Base-by-base conservation (phyloP, 1,140 invertebrate genomes). In the Diorhabda elongata region DNA sequence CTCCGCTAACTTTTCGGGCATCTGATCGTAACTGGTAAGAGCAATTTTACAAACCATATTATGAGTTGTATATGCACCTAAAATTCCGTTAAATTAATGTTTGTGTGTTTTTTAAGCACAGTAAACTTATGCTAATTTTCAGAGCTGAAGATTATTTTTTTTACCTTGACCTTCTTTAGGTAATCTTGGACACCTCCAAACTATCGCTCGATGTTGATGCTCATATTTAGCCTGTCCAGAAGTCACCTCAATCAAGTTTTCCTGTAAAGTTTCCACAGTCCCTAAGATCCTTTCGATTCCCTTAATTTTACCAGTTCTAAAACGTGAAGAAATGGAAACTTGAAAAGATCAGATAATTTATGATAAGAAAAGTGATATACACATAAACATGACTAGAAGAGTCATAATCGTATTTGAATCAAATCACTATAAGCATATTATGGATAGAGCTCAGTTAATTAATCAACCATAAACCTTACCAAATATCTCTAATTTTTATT, bases 151-250 rank as follows among this genome's bases (percentile, higher is more conserved):
- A 52, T 6, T 6, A 9, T 5, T 6, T 9, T 44, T 58, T 64
- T 79, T 83, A 96, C 96, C 96, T 89, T 98, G 95, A 61, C 96
- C 96, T 83, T 98, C 95, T 82, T 98, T 98, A 52, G 97, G 97
- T 72, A 99, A 86, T 69, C 95, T 85, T 7, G 95, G 90, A 87
- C 99, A 98, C 74, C 98, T 88, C 98, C 98, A 99, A 3, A 99
- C 97, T 69, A 99, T 96, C 65, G 97, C 89, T 61, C 92, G 87
- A 83, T 98, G 97, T 75, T 99, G 94, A 84, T 99, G 96, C 82
- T 99, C 98, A 81, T 99, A 99, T 84, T 99, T 99, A 8, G 98
- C 98, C 80, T 96, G 93, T 0, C 98, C 98, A 2, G 95, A 97
- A 6, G 97, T 97, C 0, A 97, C 96, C 82, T 99, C 98, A 81